phyloP scores from a whole-genome alignment of 2,888 invertebrate species.

The Serrognathus titanus region DNA sequence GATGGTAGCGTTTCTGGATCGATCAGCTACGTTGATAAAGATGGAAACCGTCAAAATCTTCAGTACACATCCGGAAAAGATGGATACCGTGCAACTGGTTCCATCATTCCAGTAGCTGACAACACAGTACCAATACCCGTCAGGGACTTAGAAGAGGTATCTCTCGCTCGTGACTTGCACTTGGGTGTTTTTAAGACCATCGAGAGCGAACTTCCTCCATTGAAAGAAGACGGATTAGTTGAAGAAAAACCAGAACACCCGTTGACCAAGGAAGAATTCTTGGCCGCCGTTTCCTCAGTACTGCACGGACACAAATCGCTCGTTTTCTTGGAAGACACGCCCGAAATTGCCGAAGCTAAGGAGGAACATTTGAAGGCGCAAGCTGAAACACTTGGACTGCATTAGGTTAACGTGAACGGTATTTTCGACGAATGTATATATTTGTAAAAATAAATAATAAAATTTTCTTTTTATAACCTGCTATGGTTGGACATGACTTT shows the following conservation, averaged over 20 bases:
- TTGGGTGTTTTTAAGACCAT: conserved; percentile 2
- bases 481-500: no score
- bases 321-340: conserved; percentile 9
- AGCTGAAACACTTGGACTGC: conserved; percentile 4
- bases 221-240: conserved; percentile 11
- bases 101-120: conserved; percentile 3
- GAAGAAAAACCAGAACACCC: conserved; percentile 10
- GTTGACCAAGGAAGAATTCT: conserved; percentile 12
- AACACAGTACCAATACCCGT: background rate
- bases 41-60: conserved; percentile 54
- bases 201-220: conserved; percentile 7
- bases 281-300: conserved; percentile 6
- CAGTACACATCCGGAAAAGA: conserved; percentile 28
- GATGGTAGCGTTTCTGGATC: conserved; percentile 66
- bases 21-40: conserved; percentile 61
- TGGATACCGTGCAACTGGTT: conserved; percentile 12
- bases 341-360: conserved; percentile 13
- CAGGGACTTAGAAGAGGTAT: conserved; percentile 10
- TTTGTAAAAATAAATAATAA: no score
- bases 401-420: no score
- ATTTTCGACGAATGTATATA: no score
- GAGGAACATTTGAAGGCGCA: conserved; percentile 7
- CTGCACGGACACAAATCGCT: conserved; percentile 5
- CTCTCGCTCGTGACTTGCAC: conserved; percentile 6
- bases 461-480: no score